Evolutionary conservation across 2,797 vertebrate genomes (phyloP).

Genomic region (Microcaecilia unicolor): DNA sequence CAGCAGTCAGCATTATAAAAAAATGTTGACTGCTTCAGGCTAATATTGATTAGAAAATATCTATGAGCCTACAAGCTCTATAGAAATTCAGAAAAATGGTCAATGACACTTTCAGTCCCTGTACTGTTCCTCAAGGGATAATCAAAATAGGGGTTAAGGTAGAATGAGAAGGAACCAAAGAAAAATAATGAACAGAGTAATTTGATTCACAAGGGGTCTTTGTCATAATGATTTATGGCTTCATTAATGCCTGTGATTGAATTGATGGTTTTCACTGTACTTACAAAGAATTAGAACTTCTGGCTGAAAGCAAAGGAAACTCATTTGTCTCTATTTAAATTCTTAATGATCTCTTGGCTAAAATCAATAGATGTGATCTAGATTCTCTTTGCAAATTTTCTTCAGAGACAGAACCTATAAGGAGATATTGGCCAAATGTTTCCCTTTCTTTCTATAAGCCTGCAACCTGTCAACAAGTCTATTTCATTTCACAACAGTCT

Average conservation of each 20-base stretch:
- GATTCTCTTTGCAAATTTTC: background rate
- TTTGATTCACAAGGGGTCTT: constrained; percentile 29
- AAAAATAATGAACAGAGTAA: constrained; percentile 25
- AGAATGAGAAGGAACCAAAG: background rate
- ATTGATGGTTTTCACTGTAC: constrained; percentile 5
- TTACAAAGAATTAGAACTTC: constrained; percentile 5
- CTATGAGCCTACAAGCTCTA: too few relatives aligned
- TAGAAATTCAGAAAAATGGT: too few relatives aligned
- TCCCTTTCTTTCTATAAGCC: too few relatives aligned
- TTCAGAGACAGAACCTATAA: background rate
- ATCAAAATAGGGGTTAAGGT: background rate
- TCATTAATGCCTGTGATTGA: constrained; percentile 32
- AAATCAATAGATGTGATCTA: background rate
- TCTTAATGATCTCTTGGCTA: constrained; percentile 9
- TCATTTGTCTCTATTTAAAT: constrained; percentile 19
- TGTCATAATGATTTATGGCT: constrained; percentile 34
- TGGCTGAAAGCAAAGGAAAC: constrained; percentile 6
- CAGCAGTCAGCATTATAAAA: too few relatives aligned
- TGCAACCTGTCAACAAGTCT: too few relatives aligned
- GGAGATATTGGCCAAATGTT: too few relatives aligned
- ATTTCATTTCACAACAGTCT: too few relatives aligned
- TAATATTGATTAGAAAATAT: too few relatives aligned
- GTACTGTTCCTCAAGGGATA: background rate
- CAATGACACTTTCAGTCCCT: too few relatives aligned
- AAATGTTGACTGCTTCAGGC: too few relatives aligned